Evolutionary conservation across 2,113 vertebrate species (phyloP).

Genomic region (Hemicordylus capensis): DNA sequence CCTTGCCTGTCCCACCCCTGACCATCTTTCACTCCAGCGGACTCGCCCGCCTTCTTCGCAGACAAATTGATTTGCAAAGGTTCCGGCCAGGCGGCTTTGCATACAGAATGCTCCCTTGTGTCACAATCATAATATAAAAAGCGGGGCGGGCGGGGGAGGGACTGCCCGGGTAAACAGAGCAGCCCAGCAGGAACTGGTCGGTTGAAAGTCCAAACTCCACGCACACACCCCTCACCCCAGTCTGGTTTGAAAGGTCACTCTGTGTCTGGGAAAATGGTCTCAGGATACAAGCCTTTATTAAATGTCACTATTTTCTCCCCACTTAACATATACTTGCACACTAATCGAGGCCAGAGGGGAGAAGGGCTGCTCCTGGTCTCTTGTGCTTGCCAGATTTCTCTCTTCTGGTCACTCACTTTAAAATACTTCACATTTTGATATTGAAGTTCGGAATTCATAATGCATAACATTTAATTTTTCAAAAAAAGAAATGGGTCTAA

Average conservation of each 20-base stretch:
- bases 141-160: background rate
- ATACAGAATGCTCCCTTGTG: constrained; percentile 85
- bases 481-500: constrained; percentile 66
- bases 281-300: constrained; percentile 95
- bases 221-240: constrained; percentile 85
- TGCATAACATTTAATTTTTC: constrained; percentile 16
- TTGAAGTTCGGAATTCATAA: constrained; percentile 75
- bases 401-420: constrained; percentile 83
- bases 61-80: constrained; percentile 99
- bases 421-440: constrained; percentile 74
- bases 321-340: constrained; percentile 84
- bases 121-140: constrained; percentile 82
- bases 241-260: constrained; percentile 96
- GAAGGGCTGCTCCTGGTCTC: constrained; percentile 73
- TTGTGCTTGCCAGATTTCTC: constrained; percentile 79
- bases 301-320: constrained; percentile 90
- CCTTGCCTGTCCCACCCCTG: constrained; percentile 74
- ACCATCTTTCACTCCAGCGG: constrained; percentile 82
- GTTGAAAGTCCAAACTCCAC: constrained; percentile 90
- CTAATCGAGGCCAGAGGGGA: constrained; percentile 69
- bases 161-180: constrained; percentile 85
- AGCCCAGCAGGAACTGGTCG: constrained; percentile 85
- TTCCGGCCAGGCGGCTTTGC: constrained; percentile 92
- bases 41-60: constrained; percentile 82
- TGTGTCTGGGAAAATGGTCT: constrained; percentile 95